Base-by-base conservation (phyloP, 2,797 vertebrate genomes). In the Semaprochilodus insignis region DNA sequence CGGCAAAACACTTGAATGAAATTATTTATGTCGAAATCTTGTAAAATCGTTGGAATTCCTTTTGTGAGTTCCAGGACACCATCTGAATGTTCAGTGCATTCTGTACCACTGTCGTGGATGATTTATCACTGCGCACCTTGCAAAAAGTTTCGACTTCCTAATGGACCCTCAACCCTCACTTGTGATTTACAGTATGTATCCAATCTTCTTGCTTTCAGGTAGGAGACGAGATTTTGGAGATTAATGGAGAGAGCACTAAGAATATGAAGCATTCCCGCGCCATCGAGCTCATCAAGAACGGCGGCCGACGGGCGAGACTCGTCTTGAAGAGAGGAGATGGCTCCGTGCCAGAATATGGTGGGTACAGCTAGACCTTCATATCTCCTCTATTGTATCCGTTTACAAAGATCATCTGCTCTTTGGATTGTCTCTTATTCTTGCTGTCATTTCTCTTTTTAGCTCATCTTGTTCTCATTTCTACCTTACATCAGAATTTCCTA, bases 301-400 rank as follows among this genome's bases (percentile, higher is more conserved):
- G 98, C 71, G 98, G 98, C 80, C 96, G 97, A 81, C 95, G 97
- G 93, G 98, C 98, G 23, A 96, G 96, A 89, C 96, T 99, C 31
- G 96, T 99, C 95, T 96, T 99, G 90, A 99, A 99, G 93, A 96
- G 98, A 65, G 98, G 98, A 89, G 97, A 99, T 77, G 98, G 98
- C 92, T 99, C 98, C 6, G 98, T 99, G 88, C 98, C 98, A 73
- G 98, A 99, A 96, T 99, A 99, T 94, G 98, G 98, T 99, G 96
- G 93, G 97, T 97, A 23, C 91, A 94, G 91, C 93, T 93, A 93
- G 14, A 36, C 40, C 62, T 27, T 8, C 52, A 31, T n/a, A 17
- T n/a, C 11, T 5, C 86, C 11, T 5, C 85, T 83, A 90, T 27
- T 21, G 3, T 44, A 19, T 54, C 8, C n/a, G 23, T 19, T 17